phyloP scores from a whole-genome alignment of 2,888 invertebrate species.

The Caenorhabditis macrosperma region DNA sequence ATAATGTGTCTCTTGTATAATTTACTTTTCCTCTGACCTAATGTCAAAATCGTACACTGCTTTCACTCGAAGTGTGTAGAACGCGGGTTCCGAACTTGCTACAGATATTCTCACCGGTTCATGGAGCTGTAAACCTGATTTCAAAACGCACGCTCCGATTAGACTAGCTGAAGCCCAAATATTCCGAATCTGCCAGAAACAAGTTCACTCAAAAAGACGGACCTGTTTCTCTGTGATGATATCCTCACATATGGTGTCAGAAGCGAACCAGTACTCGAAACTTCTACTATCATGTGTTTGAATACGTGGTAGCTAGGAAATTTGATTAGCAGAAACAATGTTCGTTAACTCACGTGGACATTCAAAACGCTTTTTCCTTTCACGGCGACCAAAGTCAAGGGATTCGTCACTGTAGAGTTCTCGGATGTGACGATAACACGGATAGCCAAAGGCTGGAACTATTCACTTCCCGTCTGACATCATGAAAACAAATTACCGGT shows the following conservation, averaged over 20 bases:
- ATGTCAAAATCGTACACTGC: conserved; percentile 7
- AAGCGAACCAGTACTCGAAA: conserved; percentile 15
- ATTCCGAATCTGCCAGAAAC: too few relatives aligned
- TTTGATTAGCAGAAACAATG: not conserved
- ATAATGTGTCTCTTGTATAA: not conserved
- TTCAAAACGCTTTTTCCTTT: conserved; percentile 11
- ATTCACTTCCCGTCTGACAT: not conserved
- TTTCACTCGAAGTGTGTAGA: not conserved
- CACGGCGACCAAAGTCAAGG: conserved; percentile 12
- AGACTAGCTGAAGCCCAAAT: too few relatives aligned
- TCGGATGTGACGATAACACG: conserved; percentile 11
- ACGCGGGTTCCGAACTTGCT: conserved; percentile 5
- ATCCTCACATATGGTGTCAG: conserved; percentile 21
- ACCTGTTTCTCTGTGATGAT: conserved; percentile 2
- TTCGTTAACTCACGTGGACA: not conserved
- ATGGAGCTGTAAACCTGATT: not conserved
- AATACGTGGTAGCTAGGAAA: conserved; percentile 11
- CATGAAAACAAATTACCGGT: not conserved
- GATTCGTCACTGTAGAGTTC: not conserved
- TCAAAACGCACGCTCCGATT: too few relatives aligned
- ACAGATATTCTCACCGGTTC: conserved; percentile 20
- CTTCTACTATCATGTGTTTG: not conserved
- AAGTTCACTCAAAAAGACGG: too few relatives aligned
- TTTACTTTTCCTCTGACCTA: not conserved
- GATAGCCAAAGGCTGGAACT: conserved; percentile 10